phyloP scores from a whole-genome alignment of 2,113 vertebrate genomes.

The Anolis sagrei region DNA sequence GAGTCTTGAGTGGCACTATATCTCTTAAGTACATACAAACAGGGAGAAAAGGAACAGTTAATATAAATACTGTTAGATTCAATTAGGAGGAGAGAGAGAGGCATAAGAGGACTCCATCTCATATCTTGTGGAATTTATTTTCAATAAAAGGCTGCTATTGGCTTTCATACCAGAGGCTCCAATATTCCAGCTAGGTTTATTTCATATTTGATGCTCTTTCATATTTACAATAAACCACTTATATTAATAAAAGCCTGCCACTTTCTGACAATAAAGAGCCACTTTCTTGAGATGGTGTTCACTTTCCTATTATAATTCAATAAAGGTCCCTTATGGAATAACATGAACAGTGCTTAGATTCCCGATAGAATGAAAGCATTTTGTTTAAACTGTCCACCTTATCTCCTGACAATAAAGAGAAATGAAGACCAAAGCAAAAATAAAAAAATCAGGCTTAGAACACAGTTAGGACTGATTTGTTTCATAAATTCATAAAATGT shows the following conservation, averaged over 20 bases:
- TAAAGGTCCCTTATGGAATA: background rate
- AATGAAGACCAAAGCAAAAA: background rate
- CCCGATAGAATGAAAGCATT: background rate
- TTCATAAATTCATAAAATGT: background rate
- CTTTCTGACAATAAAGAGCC: background rate
- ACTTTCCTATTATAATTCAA: background rate
- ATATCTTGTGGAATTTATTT: background rate
- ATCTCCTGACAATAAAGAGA: background rate
- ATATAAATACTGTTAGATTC: background rate
- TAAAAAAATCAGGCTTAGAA: background rate
- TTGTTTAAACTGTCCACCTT: background rate
- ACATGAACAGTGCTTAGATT: background rate
- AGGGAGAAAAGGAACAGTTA: background rate
- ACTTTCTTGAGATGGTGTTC: background rate
- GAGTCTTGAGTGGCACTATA: background rate
- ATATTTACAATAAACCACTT: background rate
- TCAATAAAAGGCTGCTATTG: constrained; percentile 9
- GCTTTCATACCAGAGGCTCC: background rate
- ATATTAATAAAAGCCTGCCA: accelerated
- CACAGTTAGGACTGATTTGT: background rate
- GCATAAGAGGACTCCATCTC: background rate
- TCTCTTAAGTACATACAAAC: background rate
- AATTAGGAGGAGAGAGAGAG: background rate
- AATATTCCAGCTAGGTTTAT: background rate
- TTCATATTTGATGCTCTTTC: background rate